phyloP scores from a whole-genome alignment of 2,888 invertebrate species.

The Sicus ferrugineus region DNA sequence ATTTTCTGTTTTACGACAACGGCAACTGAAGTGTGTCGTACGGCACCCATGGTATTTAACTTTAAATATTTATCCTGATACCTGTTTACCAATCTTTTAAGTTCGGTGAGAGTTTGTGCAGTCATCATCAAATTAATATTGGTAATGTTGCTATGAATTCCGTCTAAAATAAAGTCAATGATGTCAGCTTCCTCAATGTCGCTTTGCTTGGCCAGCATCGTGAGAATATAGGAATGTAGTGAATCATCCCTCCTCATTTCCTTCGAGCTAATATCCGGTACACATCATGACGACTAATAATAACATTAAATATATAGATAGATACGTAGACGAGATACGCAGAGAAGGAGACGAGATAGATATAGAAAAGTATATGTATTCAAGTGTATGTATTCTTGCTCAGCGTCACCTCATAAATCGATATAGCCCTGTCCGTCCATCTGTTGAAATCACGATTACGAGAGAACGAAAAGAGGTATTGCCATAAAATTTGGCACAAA shows the following conservation, averaged over 20 bases:
- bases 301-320: constrained; percentile 32
- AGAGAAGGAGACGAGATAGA: too few species aligned
- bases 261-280: constrained; percentile 22
- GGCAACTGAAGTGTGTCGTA: neutral
- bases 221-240: constrained; percentile 26
- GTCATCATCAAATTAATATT: constrained; percentile 17
- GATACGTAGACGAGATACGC: too few species aligned
- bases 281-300: constrained; percentile 29
- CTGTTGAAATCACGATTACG: too few species aligned
- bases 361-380: too few species aligned
- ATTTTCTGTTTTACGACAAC: neutral
- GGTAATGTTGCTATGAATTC: constrained; percentile 10
- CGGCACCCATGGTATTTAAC: neutral
- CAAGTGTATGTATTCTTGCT: too few species aligned
- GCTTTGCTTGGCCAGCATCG: constrained; percentile 17
- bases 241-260: constrained; percentile 25
- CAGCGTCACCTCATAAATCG: too few species aligned
- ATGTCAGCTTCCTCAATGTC: constrained; percentile 27
- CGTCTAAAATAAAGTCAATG: constrained; percentile 29
- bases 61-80: constrained; percentile 24
- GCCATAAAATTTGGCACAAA: too few species aligned
- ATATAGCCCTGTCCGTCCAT: too few species aligned
- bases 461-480: too few species aligned
- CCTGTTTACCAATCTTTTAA: constrained; percentile 11
- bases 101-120: constrained; percentile 3